These are phyloP conservation scores for Pseudocheirus occidentalis DNA, from an alignment of 2,797 vertebrate species.

Conservation along the genomic window DNA sequence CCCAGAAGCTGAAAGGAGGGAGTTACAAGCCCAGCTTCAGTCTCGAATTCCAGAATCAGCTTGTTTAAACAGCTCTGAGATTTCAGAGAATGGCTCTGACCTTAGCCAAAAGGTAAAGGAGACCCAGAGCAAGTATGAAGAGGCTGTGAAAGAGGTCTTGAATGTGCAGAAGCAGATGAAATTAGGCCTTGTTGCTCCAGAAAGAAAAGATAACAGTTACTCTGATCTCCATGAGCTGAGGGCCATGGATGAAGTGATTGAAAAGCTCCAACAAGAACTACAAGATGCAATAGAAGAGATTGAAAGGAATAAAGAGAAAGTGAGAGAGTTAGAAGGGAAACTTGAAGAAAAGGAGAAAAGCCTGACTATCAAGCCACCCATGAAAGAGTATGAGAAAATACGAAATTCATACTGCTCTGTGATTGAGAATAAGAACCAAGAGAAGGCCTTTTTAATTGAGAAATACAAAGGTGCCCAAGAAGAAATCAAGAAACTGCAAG, in stretches of 20 bases:
- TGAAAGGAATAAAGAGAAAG: constrained; percentile 84
- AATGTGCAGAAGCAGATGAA: constrained; percentile 85
- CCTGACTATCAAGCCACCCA: constrained; percentile 59
- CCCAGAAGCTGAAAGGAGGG: constrained; percentile 87
- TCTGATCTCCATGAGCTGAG: constrained; percentile 79
- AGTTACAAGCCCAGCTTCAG: constrained; percentile 87
- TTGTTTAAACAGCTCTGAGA: constrained; percentile 77
- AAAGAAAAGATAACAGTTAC: constrained; percentile 64
- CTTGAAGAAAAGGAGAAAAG: constrained; percentile 84
- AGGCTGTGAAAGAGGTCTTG: constrained; percentile 88
- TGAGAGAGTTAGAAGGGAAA: constrained; percentile 88
- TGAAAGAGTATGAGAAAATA: constrained; percentile 87
- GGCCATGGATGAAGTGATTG: constrained; percentile 85
- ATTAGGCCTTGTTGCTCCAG: constrained; percentile 71
- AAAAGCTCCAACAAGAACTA: constrained; percentile 88
- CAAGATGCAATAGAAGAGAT: constrained; percentile 85
- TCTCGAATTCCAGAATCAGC: constrained; percentile 69
- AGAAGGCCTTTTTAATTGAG: constrained; percentile 87
- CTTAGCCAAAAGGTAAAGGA: constrained; percentile 90
- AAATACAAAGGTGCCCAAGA: constrained; percentile 93
- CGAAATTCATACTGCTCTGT: constrained; percentile 85
- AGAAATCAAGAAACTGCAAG: constrained; percentile 93
- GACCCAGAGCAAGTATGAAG: constrained; percentile 88
- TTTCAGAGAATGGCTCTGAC: constrained; percentile 90
- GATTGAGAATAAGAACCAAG: constrained; percentile 88